Percentiles rank a stretch among this genome's conserved stretches.
These are phyloP conservation scores for Caenorhabditis sp. DNA, from an alignment of 2,888 invertebrate genomes.

Conservation along the genomic window DNA sequence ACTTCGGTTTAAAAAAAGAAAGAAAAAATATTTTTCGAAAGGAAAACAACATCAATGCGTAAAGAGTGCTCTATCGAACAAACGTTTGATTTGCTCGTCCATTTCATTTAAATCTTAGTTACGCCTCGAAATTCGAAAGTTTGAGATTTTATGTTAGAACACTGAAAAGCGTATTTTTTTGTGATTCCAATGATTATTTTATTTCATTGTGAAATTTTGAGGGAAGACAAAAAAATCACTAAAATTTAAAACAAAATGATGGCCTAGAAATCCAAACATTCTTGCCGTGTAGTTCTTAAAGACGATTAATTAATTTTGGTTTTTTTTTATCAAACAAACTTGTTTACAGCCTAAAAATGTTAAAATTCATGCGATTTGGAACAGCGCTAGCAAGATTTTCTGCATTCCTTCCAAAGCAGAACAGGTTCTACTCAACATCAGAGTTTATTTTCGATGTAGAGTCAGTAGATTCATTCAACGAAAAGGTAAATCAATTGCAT, in stretches of 20 bases:
- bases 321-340: background rate
- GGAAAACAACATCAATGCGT: no score
- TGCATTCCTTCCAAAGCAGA: background rate
- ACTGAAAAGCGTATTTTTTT: no score
- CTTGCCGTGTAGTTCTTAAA: background rate
- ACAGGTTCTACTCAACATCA: background rate
- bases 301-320: background rate
- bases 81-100: no score
- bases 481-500: conserved; percentile 19
- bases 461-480: conserved; percentile 43
- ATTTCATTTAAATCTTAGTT: no score
- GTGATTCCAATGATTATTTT: no score
- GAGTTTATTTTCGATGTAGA: conserved; percentile 43
- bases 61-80: no score
- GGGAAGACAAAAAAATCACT: no score
- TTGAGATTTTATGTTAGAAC: no score
- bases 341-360: background rate
- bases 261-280: background rate
- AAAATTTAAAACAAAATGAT: background rate
- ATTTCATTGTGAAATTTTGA: no score
- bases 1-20: no score
- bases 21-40: no score
- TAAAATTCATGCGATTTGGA: background rate
- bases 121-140: no score
- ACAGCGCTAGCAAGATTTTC: background rate